Base-by-base conservation (phyloP, 2,797 vertebrate species). In the Cyprinella venusta region DNA sequence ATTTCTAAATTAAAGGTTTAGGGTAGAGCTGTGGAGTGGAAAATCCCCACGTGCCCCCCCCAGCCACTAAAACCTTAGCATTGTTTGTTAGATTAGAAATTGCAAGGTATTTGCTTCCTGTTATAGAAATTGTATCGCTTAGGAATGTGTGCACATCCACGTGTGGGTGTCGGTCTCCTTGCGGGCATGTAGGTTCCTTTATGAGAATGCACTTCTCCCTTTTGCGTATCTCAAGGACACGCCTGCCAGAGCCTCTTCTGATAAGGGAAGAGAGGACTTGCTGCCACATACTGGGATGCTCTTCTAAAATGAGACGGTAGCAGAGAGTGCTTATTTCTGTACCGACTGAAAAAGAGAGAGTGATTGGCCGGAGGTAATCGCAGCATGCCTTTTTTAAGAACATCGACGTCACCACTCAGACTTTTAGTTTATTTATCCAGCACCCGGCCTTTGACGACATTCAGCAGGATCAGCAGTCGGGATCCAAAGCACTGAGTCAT, bases 1-100 rank as follows among this genome's bases (percentile, higher is more conserved):
- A 92, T 84, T 91, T 89, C 91, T 87, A 94, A 94, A 93, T 94
- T 90, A 91, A 94, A 93, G 81, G 74, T 71, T 95, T 91, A 94
- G 90, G 87, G 90, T 89, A 5, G 87, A 89, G 87, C 90, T 8
- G 85, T 75, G 87, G 79, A 63, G 86, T 82, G 90, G 86, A 48
- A 72, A 79, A 89, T 84, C 69, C 91, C 90, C 91, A 21, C 0
- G 89, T 77, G 84, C 1, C 1, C 16, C 1, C 16, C 1, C 3
- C 8, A 59, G 92, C 91, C 89, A 88, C 90, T 90, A 81, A 86
- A 90, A 91, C 90, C 87, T 90, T 88, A 90, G 87, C 76, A 63
- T 86, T 87, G 88, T 87, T 70, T 85, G 84, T 75, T n/a, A 85
- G 80, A 80, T 84, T 56, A 74, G 79, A 71, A 54, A 52, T 19